Percentiles rank a stretch among this genome's conserved stretches.
Conservation (phyloP, 2,797 vertebrate species). For the Chelon auratus region DNA sequence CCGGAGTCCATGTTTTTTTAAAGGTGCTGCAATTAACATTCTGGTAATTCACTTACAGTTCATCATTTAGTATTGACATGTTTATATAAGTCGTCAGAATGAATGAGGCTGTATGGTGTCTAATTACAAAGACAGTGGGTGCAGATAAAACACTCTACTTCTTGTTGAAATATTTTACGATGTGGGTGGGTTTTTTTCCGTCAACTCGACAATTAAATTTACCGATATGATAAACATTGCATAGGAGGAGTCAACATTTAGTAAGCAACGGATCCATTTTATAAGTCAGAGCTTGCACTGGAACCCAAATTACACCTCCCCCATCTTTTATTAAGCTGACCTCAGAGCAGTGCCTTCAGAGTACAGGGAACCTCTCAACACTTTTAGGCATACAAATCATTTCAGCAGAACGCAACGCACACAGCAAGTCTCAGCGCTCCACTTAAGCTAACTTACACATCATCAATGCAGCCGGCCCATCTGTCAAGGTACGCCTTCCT, state of each 20-base stretch:
- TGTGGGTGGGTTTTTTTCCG: not conserved
- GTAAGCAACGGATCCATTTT: not conserved
- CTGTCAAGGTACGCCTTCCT: conserved; percentile 58
- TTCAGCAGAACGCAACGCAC: conserved; percentile 50
- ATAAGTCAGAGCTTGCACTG: conserved; percentile 13
- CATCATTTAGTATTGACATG: not conserved
- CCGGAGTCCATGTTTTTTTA: too few relatives aligned
- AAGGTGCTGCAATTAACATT: conserved; percentile 1
- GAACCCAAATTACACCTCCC: conserved; percentile 25
- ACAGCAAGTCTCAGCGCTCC: conserved; percentile 41
- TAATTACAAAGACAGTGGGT: not conserved
- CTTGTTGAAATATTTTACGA: conserved; percentile 5
- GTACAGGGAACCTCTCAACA: conserved; percentile 54
- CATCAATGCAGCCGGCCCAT: conserved; percentile 57
- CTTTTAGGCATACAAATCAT: conserved; percentile 62
- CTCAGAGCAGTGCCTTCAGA: conserved; percentile 46
- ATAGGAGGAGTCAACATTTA: conserved; percentile 4
- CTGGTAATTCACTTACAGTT: not conserved
- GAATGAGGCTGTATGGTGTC: conserved; percentile 7
- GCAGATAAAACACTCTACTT: conserved; percentile 1
- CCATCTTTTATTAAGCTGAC: conserved; percentile 58
- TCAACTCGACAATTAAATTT: not conserved
- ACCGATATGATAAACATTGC: not conserved
- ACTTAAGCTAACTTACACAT: conserved; percentile 61
- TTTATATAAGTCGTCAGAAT: not conserved